These are phyloP conservation scores for Ectropis crepuscularia DNA, from an alignment of 2,888 invertebrate species.

Conservation along the genomic window DNA sequence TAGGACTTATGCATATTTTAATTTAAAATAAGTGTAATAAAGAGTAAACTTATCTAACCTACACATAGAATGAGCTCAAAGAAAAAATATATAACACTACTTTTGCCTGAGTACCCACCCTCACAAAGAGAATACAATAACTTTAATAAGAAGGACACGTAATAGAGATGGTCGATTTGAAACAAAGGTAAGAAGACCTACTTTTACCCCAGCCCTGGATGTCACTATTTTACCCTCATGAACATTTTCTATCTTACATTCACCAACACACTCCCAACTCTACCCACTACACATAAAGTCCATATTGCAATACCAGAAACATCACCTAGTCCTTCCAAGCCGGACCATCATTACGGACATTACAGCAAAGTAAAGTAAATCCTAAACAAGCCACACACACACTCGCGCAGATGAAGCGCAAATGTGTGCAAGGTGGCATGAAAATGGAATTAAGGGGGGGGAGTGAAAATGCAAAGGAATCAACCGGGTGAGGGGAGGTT, in stretches of 20 bases:
- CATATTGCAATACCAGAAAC: background rate
- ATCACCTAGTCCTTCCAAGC: slow-evolving; percentile 20
- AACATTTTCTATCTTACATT: background rate
- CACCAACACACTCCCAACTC: background rate
- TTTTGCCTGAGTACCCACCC: no score
- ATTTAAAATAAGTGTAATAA: no score
- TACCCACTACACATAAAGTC: slow-evolving; percentile 4
- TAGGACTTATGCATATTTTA: no score
- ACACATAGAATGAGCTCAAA: no score
- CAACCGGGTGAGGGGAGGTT: slow-evolving; percentile 60
- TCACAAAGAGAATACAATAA: no score
- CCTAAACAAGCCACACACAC: slow-evolving; percentile 50
- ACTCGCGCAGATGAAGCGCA: slow-evolving; percentile 64
- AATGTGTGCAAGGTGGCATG: slow-evolving; percentile 83
- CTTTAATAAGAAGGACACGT: no score
- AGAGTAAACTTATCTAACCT: no score
- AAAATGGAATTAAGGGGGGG: slow-evolving; percentile 79
- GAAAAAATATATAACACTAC: no score
- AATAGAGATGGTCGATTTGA: background rate
- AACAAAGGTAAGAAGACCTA: background rate
- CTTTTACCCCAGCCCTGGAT: slow-evolving; percentile 3
- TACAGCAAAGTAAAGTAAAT: slow-evolving; percentile 33
- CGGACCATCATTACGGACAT: slow-evolving; percentile 29
- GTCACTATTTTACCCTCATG: slow-evolving; percentile 5
- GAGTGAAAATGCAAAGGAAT: slow-evolving; percentile 80